These are phyloP conservation scores for Brachionus rotundiformis DNA, from an alignment of 1,140 invertebrate species.

Conservation along the genomic window DNA sequence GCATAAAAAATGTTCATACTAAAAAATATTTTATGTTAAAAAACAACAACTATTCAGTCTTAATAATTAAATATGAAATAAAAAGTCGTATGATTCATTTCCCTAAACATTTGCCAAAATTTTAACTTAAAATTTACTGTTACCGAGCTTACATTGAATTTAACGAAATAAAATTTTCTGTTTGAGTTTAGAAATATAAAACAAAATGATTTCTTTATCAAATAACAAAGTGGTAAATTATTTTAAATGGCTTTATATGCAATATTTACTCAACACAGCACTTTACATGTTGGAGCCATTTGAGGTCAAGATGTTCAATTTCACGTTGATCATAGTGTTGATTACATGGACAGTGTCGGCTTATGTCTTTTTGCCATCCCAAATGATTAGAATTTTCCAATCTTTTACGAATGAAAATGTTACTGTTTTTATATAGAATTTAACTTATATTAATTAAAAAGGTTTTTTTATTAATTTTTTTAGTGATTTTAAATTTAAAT, in stretches of 20 bases:
- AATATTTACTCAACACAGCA: constrained; percentile 50
- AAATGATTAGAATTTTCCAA: constrained; percentile 36
- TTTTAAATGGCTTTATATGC: constrained; percentile 48
- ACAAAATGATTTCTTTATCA: neutral
- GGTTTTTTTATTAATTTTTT: too few relatives aligned
- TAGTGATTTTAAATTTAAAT: too few relatives aligned
- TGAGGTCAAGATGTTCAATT: constrained; percentile 29
- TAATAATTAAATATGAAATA: neutral
- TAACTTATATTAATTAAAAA: neutral
- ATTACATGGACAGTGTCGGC: constrained; percentile 26
- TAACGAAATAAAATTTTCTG: too few relatives aligned
- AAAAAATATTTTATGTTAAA: neutral
- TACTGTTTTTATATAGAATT: constrained; percentile 23
- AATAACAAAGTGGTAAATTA: constrained; percentile 48
- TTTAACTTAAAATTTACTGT: neutral
- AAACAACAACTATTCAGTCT: neutral
- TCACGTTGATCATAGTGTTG: neutral
- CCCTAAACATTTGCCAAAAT: neutral
- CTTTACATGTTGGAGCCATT: constrained; percentile 51
- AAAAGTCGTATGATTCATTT: neutral
- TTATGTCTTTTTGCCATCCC: constrained; percentile 48
- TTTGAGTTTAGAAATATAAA: neutral
- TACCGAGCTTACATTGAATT: too few relatives aligned
- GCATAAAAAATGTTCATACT: constrained; percentile 5
- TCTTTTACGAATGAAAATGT: constrained; percentile 30